phyloP scores from a whole-genome alignment of 1,140 invertebrate species.

The Saccostrea cuccullata region DNA sequence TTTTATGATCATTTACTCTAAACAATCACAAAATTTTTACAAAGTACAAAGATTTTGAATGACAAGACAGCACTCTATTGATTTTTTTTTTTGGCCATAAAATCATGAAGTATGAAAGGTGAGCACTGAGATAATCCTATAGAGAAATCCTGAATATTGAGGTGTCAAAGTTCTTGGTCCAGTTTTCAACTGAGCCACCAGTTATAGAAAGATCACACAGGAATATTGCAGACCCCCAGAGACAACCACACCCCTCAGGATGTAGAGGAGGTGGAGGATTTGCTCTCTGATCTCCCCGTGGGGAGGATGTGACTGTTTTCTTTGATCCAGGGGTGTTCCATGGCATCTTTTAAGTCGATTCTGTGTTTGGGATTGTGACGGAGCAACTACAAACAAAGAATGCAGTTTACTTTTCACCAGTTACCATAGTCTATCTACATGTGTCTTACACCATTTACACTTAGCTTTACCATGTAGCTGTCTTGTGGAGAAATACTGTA shows the following conservation, averaged over 20 bases:
- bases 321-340: constrained; percentile 88
- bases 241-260: background rate
- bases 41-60: no score
- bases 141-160: background rate
- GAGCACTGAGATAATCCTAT: background rate
- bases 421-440: no score
- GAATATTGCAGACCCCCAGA: constrained; percentile 12
- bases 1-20: no score
- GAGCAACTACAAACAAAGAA: constrained; percentile 83
- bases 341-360: constrained; percentile 84
- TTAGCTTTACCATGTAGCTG: no score
- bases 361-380: constrained; percentile 85
- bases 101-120: background rate
- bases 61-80: background rate
- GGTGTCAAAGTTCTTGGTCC: background rate
- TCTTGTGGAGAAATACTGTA: no score
- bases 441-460: no score
- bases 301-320: constrained; percentile 50
- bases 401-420: no score
- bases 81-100: background rate
- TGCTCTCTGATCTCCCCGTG: constrained; percentile 29
- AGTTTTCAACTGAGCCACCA: background rate
- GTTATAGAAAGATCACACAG: background rate
- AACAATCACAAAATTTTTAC: no score
- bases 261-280: constrained; percentile 42